Base-by-base conservation (phyloP, 2,113 vertebrate species). In the Agapornis roseicollis region DNA sequence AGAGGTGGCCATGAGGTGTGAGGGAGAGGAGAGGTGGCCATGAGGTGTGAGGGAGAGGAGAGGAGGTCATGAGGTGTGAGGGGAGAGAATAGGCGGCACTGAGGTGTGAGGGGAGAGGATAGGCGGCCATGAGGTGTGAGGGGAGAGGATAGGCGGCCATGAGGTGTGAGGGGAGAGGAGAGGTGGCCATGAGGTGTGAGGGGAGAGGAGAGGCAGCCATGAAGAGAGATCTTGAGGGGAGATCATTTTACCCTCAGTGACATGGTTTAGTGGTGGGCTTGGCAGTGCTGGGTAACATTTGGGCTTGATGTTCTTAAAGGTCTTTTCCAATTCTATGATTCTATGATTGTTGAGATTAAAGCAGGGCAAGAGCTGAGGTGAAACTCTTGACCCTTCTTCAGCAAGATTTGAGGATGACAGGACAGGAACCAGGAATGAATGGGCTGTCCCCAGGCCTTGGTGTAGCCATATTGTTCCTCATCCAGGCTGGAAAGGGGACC, bases 401-500 rank as follows among this genome's bases (percentile, higher is more conserved):
- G 46, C 11, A 50, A 65, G 39, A 10, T 76, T 69, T 69, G 44
- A 41, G 41, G 17, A 33, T 20, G 28, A 27, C 33, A 55, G 20
- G 24, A 6, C 1, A 3, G 55, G 41, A 46, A 20, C 3, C 5
- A 47, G 39, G 56, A 20, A 18, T 0, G 2, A 6, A 10, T 7
- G n/a, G 29, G 8, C 17, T 47, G 52, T 82, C 27, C 35, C 39
- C 61, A 82, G 61, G 12, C 33, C 18, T 69, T 65, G 35, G 2
- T 1, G 1, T 9, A 15, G 20, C 46, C 35, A 12, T 14, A 5
- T 37, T 23, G 11, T 2, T 84, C 50, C 28, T 60, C 28, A 17
- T 33, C 20, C 10, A n/a, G 33, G 9, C 50, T 65, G 39, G 27
- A 60, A 28, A 56, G 22, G 23, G 7, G 9, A 52, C 22, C 18